Evolutionary conservation across 1,140 invertebrate genomes (phyloP), one percentile per base, ranked within the genome.

Genomic region (Macrobrachium rosenbergii): DNA sequence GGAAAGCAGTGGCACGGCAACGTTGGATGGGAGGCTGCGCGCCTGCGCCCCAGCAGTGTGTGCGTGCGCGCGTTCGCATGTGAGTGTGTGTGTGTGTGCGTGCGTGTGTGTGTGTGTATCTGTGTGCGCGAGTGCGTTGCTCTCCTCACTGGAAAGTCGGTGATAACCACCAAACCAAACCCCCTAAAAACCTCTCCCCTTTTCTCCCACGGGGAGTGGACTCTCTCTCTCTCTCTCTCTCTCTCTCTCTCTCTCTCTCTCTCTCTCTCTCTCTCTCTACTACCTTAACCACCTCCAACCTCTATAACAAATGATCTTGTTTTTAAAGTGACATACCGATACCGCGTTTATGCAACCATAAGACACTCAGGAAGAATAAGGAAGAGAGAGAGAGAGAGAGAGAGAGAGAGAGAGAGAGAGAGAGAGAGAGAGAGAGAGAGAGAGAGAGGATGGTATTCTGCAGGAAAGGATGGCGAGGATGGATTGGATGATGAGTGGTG

Each of bases 301-400:
- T 72, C 73, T 79, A 87, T 87, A 81, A 87, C 81, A 63, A 87
- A 80, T 59, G 64, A 73, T 77, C 63, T 72, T 69, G 23, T 84
- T 86, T 80, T 73, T 60, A 59, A 43, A 86, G 43, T 37, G 64
- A 43, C 76, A 62, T 52, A 52, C 52, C 52, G 52, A 12, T 12
- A 52, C 52, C 52, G 52, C 52, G 6, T 52, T 52, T 52, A 52
- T 52, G 52, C 52, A 52, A 52, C 52, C 52, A 52, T 52, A 52
- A 52, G 52, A 8, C 52, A 67, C n/a, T 21, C n/a, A 19, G 11
- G 23, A 28, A 67, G n/a, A 72, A 19, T 5, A 8, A 21, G 67
- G 0, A 8, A 23, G 63, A 67, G 21, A 67, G 17, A 67, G 63
- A 23, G 63, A 67, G 63, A 67, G 63, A 67, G 63, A 67, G 63